Percentiles rank a stretch among this genome's conserved stretches.
Evolutionary conservation across 2,113 vertebrate genomes (phyloP).

Genomic region (Peromyscus polionotus): DNA sequence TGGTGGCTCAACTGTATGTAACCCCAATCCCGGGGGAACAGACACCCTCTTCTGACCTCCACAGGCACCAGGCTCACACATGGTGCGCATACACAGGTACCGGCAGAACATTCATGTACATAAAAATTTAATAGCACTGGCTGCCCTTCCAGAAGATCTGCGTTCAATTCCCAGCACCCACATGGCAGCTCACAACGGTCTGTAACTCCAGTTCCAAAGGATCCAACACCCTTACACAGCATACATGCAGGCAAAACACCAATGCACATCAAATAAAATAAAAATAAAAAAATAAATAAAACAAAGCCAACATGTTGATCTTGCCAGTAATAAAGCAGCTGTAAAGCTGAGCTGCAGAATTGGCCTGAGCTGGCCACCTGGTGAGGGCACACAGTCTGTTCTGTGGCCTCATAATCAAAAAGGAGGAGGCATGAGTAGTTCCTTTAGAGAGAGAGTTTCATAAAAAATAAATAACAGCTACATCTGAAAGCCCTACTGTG

Average conservation of each 20-base stretch:
- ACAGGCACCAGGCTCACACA: background rate
- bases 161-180: background rate
- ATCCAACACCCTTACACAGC: background rate
- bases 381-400: background rate
- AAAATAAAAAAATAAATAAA: too few species aligned
- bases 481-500: background rate
- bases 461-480: background rate
- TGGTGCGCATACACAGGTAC: background rate
- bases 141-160: background rate
- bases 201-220: background rate
- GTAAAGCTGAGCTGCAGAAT: background rate
- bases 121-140: background rate
- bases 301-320: background rate
- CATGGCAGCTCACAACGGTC: background rate
- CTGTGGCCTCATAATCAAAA: background rate
- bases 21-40: background rate
- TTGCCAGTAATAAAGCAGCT: background rate
- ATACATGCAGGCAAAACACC: background rate
- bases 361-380: background rate
- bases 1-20: background rate
- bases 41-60: background rate
- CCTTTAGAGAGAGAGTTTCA: slow-evolving; percentile 15
- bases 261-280: too few species aligned
- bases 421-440: background rate
- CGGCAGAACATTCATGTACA: background rate